These are phyloP conservation scores for Melieria picta DNA, from an alignment of 2,888 invertebrate species.

Conservation along the genomic window DNA sequence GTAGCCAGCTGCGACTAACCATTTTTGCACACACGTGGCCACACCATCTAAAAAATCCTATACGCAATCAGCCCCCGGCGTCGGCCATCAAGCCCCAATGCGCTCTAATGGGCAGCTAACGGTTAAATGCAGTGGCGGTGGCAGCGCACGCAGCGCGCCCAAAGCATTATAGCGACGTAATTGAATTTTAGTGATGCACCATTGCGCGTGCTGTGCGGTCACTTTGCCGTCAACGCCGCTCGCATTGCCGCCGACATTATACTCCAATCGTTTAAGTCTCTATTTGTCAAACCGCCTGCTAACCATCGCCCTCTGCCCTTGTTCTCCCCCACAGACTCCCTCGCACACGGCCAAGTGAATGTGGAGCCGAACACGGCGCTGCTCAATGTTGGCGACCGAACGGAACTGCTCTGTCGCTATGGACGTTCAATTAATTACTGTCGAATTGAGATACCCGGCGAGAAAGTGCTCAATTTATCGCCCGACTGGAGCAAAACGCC, in stretches of 20 bases:
- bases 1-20: too few relatives aligned
- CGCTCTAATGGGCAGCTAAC: not conserved
- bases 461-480: conserved; percentile 67
- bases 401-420: conserved; percentile 60
- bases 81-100: not conserved
- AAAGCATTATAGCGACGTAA: conserved; percentile 12
- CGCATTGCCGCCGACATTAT: not conserved
- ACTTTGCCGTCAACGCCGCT: not conserved
- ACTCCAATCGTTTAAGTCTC: not conserved
- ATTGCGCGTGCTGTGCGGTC: not conserved
- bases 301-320: conserved; percentile 13
- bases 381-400: conserved; percentile 61
- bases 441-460: conserved; percentile 69
- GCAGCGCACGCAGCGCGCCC: not conserved
- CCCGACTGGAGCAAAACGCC: conserved; percentile 64
- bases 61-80: not conserved
- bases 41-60: too few relatives aligned
- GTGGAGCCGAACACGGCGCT: conserved; percentile 61
- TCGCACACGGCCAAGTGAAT: conserved; percentile 58
- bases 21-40: too few relatives aligned
- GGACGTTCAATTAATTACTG: conserved; percentile 60
- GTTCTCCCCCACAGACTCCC: conserved; percentile 52
- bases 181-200: conserved; percentile 18
- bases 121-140: too few relatives aligned
- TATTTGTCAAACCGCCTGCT: too few relatives aligned